These are phyloP conservation scores for Verasper variegatus DNA, from an alignment of 2,113 vertebrate species.

Conservation along the genomic window DNA sequence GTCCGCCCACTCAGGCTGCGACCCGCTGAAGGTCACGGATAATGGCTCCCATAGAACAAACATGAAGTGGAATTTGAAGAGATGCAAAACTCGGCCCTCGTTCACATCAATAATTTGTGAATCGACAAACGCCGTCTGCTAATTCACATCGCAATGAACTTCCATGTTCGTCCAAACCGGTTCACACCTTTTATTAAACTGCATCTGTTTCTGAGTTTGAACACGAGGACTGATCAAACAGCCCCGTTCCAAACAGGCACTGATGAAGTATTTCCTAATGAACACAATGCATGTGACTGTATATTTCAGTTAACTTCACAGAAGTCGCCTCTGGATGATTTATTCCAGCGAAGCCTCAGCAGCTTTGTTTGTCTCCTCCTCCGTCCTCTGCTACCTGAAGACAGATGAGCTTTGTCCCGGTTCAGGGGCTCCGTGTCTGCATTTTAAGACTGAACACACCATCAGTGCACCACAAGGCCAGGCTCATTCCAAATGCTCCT, in stretches of 20 bases:
- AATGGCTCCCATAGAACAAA: conserved; percentile 18
- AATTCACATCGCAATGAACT: neutral
- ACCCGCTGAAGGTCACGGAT: conserved; percentile 48
- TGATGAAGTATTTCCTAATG: too few species aligned
- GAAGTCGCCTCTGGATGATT: too few species aligned
- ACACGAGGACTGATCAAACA: too few species aligned
- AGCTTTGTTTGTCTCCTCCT: neutral
- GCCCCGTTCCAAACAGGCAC: too few species aligned
- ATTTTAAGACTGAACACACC: conserved; percentile 9
- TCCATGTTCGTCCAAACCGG: neutral
- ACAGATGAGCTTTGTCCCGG: neutral
- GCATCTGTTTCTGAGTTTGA: too few species aligned
- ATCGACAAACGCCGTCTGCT: neutral
- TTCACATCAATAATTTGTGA: conserved; percentile 4
- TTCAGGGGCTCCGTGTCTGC: neutral
- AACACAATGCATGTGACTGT: neutral
- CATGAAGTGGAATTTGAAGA: neutral
- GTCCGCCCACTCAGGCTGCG: conserved; percentile 19
- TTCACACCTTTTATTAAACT: neutral
- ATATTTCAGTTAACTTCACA: neutral
- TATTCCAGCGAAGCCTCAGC: neutral
- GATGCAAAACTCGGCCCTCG: too few species aligned
- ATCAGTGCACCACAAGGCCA: neutral
- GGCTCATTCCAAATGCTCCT: neutral
- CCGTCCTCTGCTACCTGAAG: neutral